Conservation (phyloP, 2,113 vertebrate species). For the Eublepharis macularius region DNA sequence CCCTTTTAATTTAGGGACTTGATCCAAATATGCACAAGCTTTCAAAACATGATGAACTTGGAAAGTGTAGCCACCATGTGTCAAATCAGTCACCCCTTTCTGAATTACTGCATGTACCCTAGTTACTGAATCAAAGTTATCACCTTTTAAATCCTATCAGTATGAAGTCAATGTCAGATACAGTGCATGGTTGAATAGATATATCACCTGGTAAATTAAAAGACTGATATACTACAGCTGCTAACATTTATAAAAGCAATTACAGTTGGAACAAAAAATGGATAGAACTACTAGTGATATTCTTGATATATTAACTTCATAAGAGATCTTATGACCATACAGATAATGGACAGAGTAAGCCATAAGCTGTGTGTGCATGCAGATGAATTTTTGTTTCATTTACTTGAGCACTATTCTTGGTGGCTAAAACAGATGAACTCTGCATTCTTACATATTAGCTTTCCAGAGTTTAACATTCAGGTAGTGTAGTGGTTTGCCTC, state of each 20-base stretch:
- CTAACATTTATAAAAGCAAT: constrained; percentile 63
- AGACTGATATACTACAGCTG: constrained; percentile 51
- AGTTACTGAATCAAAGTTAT: constrained; percentile 64
- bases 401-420: not conserved
- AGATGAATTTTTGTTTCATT: not conserved
- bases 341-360: not conserved
- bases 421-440: not conserved
- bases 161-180: constrained; percentile 48
- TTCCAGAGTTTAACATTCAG: not conserved
- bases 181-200: constrained; percentile 47
- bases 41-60: constrained; percentile 32
- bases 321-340: not conserved
- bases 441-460: fast-evolving
- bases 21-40: constrained; percentile 2
- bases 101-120: constrained; percentile 59
- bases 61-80: not conserved
- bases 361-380: not conserved
- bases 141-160: constrained; percentile 52
- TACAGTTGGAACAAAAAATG: constrained; percentile 22
- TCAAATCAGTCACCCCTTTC: constrained; percentile 54
- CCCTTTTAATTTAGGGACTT: not conserved
- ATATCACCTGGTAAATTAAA: constrained; percentile 63
- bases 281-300: not conserved
- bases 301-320: not conserved
- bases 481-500: not conserved